Evolutionary conservation across 2,888 invertebrate species (phyloP), one percentile per base, ranked within the genome.

Genomic region (Eupithecia dodoneata): DNA sequence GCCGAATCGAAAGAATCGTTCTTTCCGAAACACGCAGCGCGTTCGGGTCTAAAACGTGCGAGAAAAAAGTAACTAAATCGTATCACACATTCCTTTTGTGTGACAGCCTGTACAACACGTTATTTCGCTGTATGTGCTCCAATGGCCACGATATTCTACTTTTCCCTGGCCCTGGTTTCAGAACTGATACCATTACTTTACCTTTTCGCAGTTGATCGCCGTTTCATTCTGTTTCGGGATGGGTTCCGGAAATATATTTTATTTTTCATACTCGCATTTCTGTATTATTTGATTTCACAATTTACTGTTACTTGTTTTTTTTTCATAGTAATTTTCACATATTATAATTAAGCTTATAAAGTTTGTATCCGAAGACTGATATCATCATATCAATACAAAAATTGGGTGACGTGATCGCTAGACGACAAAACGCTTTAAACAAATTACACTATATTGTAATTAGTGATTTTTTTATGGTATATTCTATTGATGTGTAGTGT

Each of bases 201-300:
- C 75, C 71, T 70, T 71, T 75, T 75, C 66, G n/a, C 75, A 75
- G 74, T 70, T 77, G 69, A 71, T 75, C 74, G 74, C 70, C 72
- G 69, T 69, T 77, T 72, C 65, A 70, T 77, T 72, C 71, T 49
- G 55, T 75, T 72, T 71, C 71, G 77, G 69, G 47, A 9, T 67
- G 69, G 47, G 49, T 6, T 30, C 18, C 15, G 18, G 18, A 47
- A 13, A 70, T 70, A 70, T 70, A 45, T 69, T 70, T 47, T 49
- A 70, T 70, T 18, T 13, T 70, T 30, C 47, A 47, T 70, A n/a
- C 59, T 65, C 13, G 30, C 41, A 13, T 41, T 66, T 42, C 2
- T 15, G 30, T 41, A 15, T 15, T 10, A 55, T 42, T 66, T 15
- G 12, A 47, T 7, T 12, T 65, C 30, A 6, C 42, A 15, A 66